Base-by-base conservation (phyloP, 2,113 vertebrate genomes). In the Perognathus longimembris region DNA sequence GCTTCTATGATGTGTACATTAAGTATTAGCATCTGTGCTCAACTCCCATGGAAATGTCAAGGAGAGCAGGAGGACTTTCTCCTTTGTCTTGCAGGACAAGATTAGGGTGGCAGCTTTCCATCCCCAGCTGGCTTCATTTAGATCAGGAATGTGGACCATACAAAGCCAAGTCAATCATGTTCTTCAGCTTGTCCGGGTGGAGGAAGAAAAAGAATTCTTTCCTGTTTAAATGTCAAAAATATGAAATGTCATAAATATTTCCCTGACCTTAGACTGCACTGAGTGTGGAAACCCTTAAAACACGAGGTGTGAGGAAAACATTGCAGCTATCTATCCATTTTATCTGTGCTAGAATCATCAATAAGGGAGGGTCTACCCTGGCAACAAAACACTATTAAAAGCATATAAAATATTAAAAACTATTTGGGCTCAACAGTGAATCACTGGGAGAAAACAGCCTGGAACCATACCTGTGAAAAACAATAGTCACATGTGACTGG, bases 221-320 rank as follows among this genome's bases (percentile, higher is more conserved):
- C 61, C 88, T 80, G 86, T 67, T 92, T 90, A 84, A 80, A 73
- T 94, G 80, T 24, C 79, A 94, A 94, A 89, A 80, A 73, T 93
- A 80, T 24, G 77, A 94, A 94, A 89, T 83, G 76, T 84, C 71
- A 87, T 83, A 95, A 93, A 93, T 89, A 84, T 45, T 83, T 67
- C 59, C 80, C 89, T 66, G 69, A 54, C 80, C 94, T 80, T 61
- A 45, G 73, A 88, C 84, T 80, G 42, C 77, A 89, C 66, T 92
- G 82, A 92, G 73, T 92, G 91, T 94, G 83, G 80, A 94, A 88
- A 93, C 38, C 28, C 76, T 89, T 74, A 94, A 94, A 94, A 83
- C 71, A 32, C 28, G 80, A 96, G 95, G 92, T 93, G 89, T 90
- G 78, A 94, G 91, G 92, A 90, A 82, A 93, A 91, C 94, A 84